Percentiles rank a stretch among this genome's conserved stretches.
Conservation (phyloP, 2,888 invertebrate species). For the Drosophila silvestris region DNA sequence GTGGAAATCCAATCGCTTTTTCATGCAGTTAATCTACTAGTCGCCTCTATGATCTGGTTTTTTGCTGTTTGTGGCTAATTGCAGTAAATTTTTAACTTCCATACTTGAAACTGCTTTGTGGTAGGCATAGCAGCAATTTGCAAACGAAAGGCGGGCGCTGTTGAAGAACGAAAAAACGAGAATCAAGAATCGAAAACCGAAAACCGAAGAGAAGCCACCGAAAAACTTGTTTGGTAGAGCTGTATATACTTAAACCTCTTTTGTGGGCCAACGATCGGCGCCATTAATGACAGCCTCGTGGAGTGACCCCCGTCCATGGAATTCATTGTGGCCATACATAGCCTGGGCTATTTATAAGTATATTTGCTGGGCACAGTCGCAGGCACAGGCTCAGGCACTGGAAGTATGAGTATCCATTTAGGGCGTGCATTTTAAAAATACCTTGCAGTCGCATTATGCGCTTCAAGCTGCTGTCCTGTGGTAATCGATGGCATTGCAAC, state of each 20-base stretch:
- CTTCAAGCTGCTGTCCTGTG: slow-evolving; percentile 27
- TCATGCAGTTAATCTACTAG: slow-evolving; percentile 12
- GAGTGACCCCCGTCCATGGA: slow-evolving; percentile 50
- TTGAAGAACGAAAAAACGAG: slow-evolving; percentile 32
- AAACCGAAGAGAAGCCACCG: slow-evolving; percentile 31
- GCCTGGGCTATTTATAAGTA: slow-evolving; percentile 58
- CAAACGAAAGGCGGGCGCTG: slow-evolving; percentile 41
- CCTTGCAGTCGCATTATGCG: slow-evolving; percentile 20
- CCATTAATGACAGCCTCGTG: slow-evolving; percentile 75
- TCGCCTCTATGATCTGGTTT: neutral
- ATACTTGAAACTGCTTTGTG: slow-evolving; percentile 40
- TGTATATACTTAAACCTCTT: slow-evolving; percentile 55
- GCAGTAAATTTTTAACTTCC: slow-evolving; percentile 42
- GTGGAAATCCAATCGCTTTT: slow-evolving; percentile 7
- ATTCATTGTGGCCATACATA: slow-evolving; percentile 37
- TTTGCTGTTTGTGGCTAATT: slow-evolving; percentile 54
- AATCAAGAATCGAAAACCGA: slow-evolving; percentile 23
- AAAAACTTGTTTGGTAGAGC: slow-evolving; percentile 59
- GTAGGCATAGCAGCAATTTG: slow-evolving; percentile 26
- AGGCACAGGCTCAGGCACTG: slow-evolving; percentile 5
- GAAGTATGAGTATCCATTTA: slow-evolving; percentile 71
- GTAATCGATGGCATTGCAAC: slow-evolving; percentile 76
- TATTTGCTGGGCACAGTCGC: slow-evolving; percentile 20
- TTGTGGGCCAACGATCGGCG: slow-evolving; percentile 80
- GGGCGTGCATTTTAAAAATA: slow-evolving; percentile 72